Evolutionary conservation across 2,113 vertebrate genomes (phyloP).

Genomic region (Cettia cetti): DNA sequence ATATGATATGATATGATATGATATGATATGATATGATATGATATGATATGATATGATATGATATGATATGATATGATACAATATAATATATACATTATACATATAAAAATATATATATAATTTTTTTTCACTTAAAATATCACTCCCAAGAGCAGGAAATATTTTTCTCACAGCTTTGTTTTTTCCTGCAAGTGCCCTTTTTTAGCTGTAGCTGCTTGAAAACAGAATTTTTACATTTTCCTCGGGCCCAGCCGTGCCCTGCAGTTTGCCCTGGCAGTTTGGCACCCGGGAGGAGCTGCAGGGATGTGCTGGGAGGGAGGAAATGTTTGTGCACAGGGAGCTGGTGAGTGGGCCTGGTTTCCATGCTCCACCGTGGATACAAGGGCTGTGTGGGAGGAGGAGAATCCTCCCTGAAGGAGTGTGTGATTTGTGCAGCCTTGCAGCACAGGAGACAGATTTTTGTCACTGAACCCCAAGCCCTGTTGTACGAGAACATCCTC

Average conservation of each 20-base stretch:
- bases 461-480: background rate
- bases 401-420: background rate
- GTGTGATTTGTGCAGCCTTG: background rate
- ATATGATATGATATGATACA: no score
- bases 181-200: background rate
- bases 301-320: background rate
- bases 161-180: background rate
- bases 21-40: no score
- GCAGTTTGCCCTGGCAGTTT: background rate
- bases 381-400: background rate
- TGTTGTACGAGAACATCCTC: background rate
- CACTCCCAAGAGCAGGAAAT: background rate
- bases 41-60: no score
- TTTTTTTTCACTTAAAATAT: no score
- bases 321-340: background rate
- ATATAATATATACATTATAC: no score
- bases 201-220: background rate
- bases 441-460: background rate
- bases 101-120: no score
- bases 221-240: no score
- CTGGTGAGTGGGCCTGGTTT: background rate
- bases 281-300: background rate
- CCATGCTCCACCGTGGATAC: accelerated
- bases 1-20: no score
- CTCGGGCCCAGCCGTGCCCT: background rate